Evolutionary conservation across 1,140 invertebrate species (phyloP).

Genomic region (Vanessa atalanta): DNA sequence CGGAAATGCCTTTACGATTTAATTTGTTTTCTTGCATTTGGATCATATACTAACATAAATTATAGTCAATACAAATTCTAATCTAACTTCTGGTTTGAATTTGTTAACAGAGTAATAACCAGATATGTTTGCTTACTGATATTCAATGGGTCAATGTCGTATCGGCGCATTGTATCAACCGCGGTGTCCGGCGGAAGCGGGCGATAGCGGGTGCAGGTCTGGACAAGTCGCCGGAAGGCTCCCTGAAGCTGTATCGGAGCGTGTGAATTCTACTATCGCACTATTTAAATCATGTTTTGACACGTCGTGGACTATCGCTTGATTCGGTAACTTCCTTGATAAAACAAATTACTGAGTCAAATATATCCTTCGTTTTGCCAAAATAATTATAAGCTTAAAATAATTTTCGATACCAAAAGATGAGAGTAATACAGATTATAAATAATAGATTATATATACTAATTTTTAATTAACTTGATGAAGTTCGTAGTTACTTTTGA

Average conservation of each 20-base stretch:
- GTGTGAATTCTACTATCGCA: constrained; percentile 58
- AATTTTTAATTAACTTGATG: background rate
- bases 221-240: constrained; percentile 59
- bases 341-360: background rate
- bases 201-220: constrained; percentile 58
- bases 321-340: constrained; percentile 8
- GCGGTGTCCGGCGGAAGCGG: constrained; percentile 67
- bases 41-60: too few relatives aligned
- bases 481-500: background rate
- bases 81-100: background rate
- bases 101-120: constrained; percentile 3
- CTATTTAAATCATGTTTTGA: constrained; percentile 38
- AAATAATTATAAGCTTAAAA: background rate
- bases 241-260: constrained; percentile 60
- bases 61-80: background rate
- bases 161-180: constrained; percentile 43
- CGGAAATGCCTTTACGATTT: too few relatives aligned
- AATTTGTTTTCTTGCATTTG: too few relatives aligned
- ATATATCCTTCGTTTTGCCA: too few relatives aligned
- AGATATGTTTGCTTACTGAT: constrained; percentile 23
- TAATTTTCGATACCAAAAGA: background rate
- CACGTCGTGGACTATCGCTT: constrained; percentile 16
- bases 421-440: background rate
- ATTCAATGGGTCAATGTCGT: constrained; percentile 44
- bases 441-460: background rate